Evolutionary conservation across 2,888 invertebrate genomes (phyloP).

Genomic region (Apamea sordens): DNA sequence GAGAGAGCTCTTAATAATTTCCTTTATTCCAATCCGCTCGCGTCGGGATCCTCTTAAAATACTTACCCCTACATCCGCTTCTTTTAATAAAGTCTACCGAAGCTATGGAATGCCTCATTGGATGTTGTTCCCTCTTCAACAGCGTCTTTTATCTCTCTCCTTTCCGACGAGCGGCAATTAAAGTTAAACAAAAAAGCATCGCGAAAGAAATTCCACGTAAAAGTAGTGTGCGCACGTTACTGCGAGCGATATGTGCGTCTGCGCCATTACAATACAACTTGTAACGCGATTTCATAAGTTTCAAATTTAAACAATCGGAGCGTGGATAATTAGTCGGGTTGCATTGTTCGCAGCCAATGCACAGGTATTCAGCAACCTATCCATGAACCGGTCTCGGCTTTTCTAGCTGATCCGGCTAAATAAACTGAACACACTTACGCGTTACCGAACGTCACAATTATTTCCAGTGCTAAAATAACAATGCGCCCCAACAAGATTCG

Average conservation of each 20-base stretch:
- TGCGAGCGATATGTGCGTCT: constrained; percentile 69
- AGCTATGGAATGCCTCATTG: constrained; percentile 86
- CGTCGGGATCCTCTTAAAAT: constrained; percentile 89
- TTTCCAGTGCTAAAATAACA: constrained; percentile 84
- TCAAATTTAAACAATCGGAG: constrained; percentile 88
- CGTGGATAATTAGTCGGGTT: constrained; percentile 85
- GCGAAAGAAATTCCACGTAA: constrained; percentile 85
- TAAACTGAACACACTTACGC: constrained; percentile 78
- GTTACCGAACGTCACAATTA: constrained; percentile 66
- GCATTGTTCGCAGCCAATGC: constrained; percentile 87
- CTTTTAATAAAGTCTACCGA: constrained; percentile 89
- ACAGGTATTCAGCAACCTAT: constrained; percentile 87
- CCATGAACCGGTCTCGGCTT: constrained; percentile 80
- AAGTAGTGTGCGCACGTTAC: constrained; percentile 74
- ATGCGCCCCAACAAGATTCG: constrained; percentile 68
- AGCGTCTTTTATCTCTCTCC: constrained; percentile 85
- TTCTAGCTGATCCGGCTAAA: constrained; percentile 85
- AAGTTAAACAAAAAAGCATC: constrained; percentile 82
- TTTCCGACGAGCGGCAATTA: constrained; percentile 85
- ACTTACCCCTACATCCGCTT: constrained; percentile 90
- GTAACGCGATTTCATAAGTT: constrained; percentile 86
- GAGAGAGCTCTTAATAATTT: constrained; percentile 89
- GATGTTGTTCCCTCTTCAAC: constrained; percentile 82
- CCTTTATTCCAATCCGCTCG: constrained; percentile 89
- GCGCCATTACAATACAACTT: constrained; percentile 79